Evolutionary conservation across 1,140 invertebrate genomes (phyloP).

Genomic region (Coelopa frigida): DNA sequence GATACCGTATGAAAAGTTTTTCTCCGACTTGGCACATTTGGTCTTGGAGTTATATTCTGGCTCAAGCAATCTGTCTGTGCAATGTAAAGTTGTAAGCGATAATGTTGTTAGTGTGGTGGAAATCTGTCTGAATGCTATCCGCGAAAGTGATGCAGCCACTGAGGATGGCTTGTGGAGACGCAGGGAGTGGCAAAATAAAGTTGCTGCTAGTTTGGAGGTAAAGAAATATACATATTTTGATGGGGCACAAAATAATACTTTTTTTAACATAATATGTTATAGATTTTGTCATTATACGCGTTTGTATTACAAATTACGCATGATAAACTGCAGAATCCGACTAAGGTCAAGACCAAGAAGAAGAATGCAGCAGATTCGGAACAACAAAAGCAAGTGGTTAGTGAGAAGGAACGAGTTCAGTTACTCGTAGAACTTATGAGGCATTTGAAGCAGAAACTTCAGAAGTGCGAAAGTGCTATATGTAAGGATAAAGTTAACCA

Average conservation of each 20-base stretch:
- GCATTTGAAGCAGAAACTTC: constrained; percentile 35
- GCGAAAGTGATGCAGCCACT: constrained; percentile 27
- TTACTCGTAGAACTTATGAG: constrained; percentile 35
- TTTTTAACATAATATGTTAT: background rate
- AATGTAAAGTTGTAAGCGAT: constrained; percentile 29
- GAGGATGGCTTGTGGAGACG: constrained; percentile 33
- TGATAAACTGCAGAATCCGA: constrained; percentile 34
- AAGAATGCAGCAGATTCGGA: constrained; percentile 23
- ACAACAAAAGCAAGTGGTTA: constrained; percentile 19
- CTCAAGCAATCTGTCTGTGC: constrained; percentile 18
- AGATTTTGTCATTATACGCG: constrained; percentile 41
- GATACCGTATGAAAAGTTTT: constrained; percentile 38
- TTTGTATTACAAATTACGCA: constrained; percentile 37
- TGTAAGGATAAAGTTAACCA: constrained; percentile 20
- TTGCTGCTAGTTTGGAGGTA: constrained; percentile 35
- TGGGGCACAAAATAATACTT: background rate
- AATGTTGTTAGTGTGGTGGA: constrained; percentile 25
- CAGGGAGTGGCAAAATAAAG: constrained; percentile 29
- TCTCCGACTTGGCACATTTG: constrained; percentile 32
- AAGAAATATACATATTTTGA: background rate
- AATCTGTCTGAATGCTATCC: constrained; percentile 24
- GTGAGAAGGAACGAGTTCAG: constrained; percentile 37
- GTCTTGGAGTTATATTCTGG: constrained; percentile 29
- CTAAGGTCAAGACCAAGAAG: constrained; percentile 29
- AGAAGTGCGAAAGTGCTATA: constrained; percentile 31